phyloP scores from a whole-genome alignment of 2,888 invertebrate species.

The Thecophora atra region DNA sequence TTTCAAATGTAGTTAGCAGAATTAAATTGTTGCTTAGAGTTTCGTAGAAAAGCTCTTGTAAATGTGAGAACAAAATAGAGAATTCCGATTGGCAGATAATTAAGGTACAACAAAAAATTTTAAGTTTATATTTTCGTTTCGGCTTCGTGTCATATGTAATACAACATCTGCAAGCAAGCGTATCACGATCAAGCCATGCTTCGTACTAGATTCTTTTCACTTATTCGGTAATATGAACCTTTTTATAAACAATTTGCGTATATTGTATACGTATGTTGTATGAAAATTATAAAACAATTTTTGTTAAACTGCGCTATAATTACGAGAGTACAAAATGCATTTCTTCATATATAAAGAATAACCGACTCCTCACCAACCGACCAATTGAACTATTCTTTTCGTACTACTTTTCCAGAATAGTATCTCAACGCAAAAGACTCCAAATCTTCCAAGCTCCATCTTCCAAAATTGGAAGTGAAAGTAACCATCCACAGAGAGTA shows the following conservation, averaged over 20 bases:
- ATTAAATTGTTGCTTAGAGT: not conserved
- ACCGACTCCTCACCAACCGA: slow-evolving; percentile 44
- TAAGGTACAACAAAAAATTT: not conserved
- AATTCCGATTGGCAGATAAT: slow-evolving; percentile 39
- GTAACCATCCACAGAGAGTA: no score
- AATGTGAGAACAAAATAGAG: slow-evolving; percentile 21
- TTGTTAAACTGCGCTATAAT: not conserved
- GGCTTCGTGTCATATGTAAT: not conserved
- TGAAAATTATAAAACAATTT: not conserved
- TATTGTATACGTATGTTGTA: not conserved
- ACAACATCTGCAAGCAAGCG: slow-evolving; percentile 16
- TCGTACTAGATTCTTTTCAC: no score
- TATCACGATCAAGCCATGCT: slow-evolving; percentile 35
- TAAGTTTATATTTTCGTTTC: slow-evolving; percentile 8
- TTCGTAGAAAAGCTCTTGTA: slow-evolving; percentile 34
- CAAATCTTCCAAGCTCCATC: no score
- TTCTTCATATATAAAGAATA: slow-evolving; percentile 41
- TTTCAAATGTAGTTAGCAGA: slow-evolving; percentile 27
- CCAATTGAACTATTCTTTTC: slow-evolving; percentile 37
- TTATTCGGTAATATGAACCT: no score
- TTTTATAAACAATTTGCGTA: no score
- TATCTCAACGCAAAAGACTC: no score
- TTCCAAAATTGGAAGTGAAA: no score
- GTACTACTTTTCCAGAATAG: no score
- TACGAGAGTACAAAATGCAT: slow-evolving; percentile 14